A percentile compares a stretch with the other conserved stretches of the same genome.
Conservation (phyloP, 2,797 vertebrate genomes). For the Uromys caudimaculatus region DNA sequence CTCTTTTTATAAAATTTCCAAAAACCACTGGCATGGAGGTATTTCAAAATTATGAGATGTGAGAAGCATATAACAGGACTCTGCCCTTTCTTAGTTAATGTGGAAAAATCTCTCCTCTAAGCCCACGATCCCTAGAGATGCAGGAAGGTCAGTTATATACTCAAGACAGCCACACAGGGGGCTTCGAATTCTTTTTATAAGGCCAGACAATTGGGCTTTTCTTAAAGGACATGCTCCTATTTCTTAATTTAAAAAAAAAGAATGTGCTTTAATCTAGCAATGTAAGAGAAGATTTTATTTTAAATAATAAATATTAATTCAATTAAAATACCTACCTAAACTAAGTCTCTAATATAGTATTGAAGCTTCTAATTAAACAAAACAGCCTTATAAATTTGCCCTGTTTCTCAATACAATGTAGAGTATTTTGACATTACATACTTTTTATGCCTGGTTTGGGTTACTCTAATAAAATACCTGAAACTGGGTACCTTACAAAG, state of each 20-base stretch:
- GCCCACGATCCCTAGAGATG: background rate
- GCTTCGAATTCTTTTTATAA: background rate
- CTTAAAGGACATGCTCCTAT: background rate
- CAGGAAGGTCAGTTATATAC: background rate
- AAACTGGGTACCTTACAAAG: background rate
- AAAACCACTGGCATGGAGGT: background rate
- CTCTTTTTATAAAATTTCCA: background rate
- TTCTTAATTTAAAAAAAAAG: background rate
- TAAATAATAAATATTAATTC: slow-evolving; percentile 32
- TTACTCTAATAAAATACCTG: background rate
- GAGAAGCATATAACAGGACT: background rate
- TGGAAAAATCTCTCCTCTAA: background rate
- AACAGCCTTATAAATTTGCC: background rate
- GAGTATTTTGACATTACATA: slow-evolving; percentile 27
- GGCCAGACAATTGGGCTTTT: background rate
- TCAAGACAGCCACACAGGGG: background rate
- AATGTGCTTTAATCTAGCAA: background rate
- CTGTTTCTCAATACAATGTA: slow-evolving; percentile 21
- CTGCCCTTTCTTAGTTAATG: background rate
- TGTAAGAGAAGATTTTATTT: background rate
- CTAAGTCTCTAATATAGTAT: slow-evolving; percentile 11
- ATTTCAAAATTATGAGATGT: background rate
- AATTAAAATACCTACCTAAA: background rate
- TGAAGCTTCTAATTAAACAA: slow-evolving; percentile 40
- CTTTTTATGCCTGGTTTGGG: background rate